Evolutionary conservation across 2,797 vertebrate species (phyloP), one percentile per base, ranked within the genome.

Genomic region (Notoglanidium macrostoma): DNA sequence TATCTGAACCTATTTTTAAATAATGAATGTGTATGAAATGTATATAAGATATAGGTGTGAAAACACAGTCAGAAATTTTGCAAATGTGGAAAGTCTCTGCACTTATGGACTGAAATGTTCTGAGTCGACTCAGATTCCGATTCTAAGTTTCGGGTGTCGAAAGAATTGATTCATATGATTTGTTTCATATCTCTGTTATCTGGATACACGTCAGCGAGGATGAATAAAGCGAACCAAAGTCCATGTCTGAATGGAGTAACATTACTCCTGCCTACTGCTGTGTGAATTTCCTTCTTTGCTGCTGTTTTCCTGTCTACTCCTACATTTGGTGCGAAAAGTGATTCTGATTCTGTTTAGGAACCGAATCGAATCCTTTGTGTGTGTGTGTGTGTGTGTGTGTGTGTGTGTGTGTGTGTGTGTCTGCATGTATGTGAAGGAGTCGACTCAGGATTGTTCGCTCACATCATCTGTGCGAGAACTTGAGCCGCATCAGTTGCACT

Each of bases 181-280:
- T 12, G 54, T 29, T 79, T 78, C 15, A n/a, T n/a, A n/a, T 79
- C 1, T 26, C 32, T 54, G 76, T 55, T 55, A 14, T 78, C 14
- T 54, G n/a, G 2, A 14, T 76, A 12, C 26, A 54, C 26, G n/a
- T 77, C n/a, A 1, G 57, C 17, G 54, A 57, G 76, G 6, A 21
- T 8, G n/a, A 79, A 79, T 49, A 74, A 74, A 74, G 8, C n/a
- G 72, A 54, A 14, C 11, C 29, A 54, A 77, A 77, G 74, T 77
- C 44, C 44, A 54, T 54, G 74, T 77, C 2, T 55, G 5, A 77
- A 32, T 77, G 74, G 5, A 54, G n/a, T 0, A 32, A 77, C 26
- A 8, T 77, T 55, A 32, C n/a, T 57, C 9, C 23, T 54, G 73
- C 14, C 35, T 44, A 74, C 26, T 4, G 19, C 35, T 44, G 32